phyloP scores from a whole-genome alignment of 2,888 invertebrate genomes.

The Machimus rusticus region DNA sequence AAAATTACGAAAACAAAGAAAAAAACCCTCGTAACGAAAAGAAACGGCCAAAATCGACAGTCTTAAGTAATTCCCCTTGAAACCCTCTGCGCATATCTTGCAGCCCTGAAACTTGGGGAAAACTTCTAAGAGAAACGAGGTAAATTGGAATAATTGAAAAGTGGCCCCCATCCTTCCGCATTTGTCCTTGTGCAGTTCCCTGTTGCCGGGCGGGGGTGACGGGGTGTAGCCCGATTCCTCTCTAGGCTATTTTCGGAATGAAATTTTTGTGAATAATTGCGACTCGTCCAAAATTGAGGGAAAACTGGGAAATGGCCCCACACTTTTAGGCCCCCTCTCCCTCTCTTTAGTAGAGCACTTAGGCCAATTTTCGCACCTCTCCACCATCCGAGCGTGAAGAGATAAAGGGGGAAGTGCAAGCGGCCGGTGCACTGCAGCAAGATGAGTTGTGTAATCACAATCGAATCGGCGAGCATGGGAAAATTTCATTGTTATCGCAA shows the following conservation, averaged over 20 bases:
- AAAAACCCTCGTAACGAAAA: not conserved
- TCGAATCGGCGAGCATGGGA: not conserved
- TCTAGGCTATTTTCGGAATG: not conserved
- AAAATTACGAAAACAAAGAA: not conserved
- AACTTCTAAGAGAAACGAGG: constrained; percentile 11
- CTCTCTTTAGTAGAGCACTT: not conserved
- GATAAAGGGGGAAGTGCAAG: not conserved
- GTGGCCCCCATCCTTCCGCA: not conserved
- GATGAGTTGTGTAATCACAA: constrained; percentile 25
- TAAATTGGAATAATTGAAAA: constrained; percentile 34
- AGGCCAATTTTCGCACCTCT: constrained; percentile 11
- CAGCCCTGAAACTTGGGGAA: constrained; percentile 3
- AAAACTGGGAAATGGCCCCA: not conserved
- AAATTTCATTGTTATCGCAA: constrained; percentile 35
- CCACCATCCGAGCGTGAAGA: not conserved
- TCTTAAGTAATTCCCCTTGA: not conserved
- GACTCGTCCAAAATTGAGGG: not conserved
- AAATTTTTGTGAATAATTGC: not conserved
- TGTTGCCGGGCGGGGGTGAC: too few relatives aligned
- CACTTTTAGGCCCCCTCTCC: not conserved
- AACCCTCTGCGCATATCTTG: constrained; percentile 18
- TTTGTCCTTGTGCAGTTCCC: not conserved
- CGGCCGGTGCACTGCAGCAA: not conserved
- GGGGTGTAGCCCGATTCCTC: not conserved
- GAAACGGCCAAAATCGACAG: not conserved